phyloP scores from a whole-genome alignment of 2,797 vertebrate genomes.

The Psittacula echo region DNA sequence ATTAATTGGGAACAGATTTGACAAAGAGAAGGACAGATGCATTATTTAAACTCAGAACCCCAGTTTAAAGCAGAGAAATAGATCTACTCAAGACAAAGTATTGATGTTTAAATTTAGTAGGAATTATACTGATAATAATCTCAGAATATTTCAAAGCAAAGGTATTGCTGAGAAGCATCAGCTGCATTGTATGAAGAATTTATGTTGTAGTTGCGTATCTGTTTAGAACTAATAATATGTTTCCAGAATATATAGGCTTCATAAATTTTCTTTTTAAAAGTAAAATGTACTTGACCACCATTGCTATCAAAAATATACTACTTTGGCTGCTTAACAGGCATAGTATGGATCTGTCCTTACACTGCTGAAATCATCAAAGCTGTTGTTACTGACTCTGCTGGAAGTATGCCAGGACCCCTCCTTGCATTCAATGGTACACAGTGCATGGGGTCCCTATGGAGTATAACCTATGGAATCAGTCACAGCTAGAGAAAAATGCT shows the following conservation, averaged over 20 bases:
- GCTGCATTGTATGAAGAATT: not conserved
- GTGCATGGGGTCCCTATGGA: rapidly evolving
- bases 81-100: not conserved
- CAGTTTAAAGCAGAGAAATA: not conserved
- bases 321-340: not conserved
- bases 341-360: not conserved
- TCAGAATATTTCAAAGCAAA: not conserved
- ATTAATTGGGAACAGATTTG: slow-evolving; percentile 42
- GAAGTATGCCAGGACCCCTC: not conserved
- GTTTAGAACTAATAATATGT: not conserved
- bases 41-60: slow-evolving; percentile 27
- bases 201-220: not conserved
- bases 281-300: not conserved
- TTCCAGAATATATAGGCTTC: not conserved
- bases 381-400: not conserved
- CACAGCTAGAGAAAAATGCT: not conserved
- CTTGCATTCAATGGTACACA: not conserved
- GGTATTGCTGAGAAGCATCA: not conserved
- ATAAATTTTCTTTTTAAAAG: not conserved
- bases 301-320: not conserved
- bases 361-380: not conserved
- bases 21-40: slow-evolving; percentile 1
- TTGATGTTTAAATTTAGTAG: not conserved
- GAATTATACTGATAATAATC: not conserved
- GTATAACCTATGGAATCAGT: not conserved